Evolutionary conservation across 92 coral and sea anemone genomes (phyloP).

Genomic region (Palythoa grandiflora): DNA sequence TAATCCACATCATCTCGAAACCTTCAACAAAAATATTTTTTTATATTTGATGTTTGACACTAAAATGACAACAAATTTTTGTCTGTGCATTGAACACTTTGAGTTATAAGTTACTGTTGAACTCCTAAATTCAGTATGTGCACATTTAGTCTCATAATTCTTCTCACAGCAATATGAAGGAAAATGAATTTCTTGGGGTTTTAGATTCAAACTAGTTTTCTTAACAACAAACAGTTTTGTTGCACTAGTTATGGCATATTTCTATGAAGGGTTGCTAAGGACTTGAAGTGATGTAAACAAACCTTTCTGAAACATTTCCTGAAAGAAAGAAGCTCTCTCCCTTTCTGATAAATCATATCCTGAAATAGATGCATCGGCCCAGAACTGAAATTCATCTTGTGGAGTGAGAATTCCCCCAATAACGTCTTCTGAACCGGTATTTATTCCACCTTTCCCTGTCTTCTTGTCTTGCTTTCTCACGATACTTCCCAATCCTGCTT

Average conservation of each 20-base stretch:
- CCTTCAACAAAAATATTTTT: too few species aligned
- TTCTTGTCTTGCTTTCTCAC: constrained; percentile 89
- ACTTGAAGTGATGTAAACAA: constrained; percentile 59
- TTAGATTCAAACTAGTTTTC: background rate
- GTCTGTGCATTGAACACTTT: too few species aligned
- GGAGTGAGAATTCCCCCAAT: constrained; percentile 96
- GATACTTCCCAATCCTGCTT: constrained; percentile 96
- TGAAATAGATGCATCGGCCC: constrained; percentile 98
- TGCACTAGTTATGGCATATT: background rate
- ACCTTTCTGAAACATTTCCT: constrained; percentile 98
- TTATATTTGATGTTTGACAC: too few species aligned
- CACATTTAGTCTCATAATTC: background rate
- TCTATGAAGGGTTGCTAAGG: constrained; percentile 75
- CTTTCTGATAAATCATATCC: constrained; percentile 96
- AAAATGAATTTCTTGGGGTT: background rate
- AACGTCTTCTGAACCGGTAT: constrained; percentile 74
- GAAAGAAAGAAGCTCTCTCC: constrained; percentile 94
- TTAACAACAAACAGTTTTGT: background rate
- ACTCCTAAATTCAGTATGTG: too few species aligned
- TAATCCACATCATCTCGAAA: too few species aligned
- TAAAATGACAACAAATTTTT: too few species aligned
- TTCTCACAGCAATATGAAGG: background rate
- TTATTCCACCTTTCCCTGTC: constrained; percentile 50
- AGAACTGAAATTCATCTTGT: constrained; percentile 96
- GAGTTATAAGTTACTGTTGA: too few species aligned